Evolutionary conservation across 2,797 vertebrate genomes (phyloP).

Genomic region (Sitta carolinensis): DNA sequence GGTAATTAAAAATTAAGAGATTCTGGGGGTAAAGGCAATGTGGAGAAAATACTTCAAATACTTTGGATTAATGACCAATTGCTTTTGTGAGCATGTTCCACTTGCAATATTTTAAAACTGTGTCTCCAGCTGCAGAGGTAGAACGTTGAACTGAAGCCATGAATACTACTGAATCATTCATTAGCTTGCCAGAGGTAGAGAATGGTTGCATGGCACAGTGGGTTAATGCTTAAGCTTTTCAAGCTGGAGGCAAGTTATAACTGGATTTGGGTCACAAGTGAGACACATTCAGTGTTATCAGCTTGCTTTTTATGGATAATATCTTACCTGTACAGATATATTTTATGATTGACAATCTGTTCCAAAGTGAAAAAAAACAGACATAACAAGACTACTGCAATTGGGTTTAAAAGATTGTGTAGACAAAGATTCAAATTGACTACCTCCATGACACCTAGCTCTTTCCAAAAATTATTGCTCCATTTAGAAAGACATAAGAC

Average conservation of each 20-base stretch:
- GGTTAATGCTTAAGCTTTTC: constrained; percentile 7
- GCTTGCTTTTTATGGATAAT: not conserved
- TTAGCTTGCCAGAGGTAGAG: not conserved
- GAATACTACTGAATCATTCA: constrained; percentile 25
- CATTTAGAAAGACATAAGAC: not conserved
- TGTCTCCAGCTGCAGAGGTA: not conserved
- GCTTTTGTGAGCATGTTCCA: not conserved
- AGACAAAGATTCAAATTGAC: not conserved
- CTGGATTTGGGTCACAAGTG: constrained; percentile 25
- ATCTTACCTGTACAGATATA: not conserved
- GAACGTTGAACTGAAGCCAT: not conserved
- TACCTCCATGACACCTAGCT: not conserved
- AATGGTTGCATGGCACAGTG: not conserved
- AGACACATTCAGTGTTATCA: not conserved
- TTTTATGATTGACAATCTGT: constrained; percentile 3
- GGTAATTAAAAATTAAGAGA: not conserved
- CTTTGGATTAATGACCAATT: not conserved
- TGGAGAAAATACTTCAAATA: not conserved
- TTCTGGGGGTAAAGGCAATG: not conserved
- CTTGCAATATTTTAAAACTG: not conserved
- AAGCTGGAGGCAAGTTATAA: not conserved
- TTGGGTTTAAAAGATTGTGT: not conserved
- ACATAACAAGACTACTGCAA: not conserved
- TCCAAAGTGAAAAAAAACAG: not conserved
- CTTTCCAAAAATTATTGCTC: not conserved